Evolutionary conservation across 2,888 invertebrate genomes (phyloP).

Genomic region (Drosophila subquinaria): DNA sequence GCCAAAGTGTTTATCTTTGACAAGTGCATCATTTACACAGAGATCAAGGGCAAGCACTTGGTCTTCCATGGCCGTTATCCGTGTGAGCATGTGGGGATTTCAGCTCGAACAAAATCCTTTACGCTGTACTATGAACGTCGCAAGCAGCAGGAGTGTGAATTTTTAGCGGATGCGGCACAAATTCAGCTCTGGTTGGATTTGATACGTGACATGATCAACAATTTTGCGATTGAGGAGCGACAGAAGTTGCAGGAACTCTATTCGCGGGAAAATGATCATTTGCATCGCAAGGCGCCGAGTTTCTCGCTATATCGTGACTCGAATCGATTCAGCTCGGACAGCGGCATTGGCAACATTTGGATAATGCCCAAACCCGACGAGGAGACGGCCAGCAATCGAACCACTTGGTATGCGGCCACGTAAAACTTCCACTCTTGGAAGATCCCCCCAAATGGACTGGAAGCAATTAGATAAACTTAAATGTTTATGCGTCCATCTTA

Average conservation of each 20-base stretch:
- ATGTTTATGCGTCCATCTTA: background rate
- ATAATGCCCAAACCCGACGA: slow-evolving; percentile 80
- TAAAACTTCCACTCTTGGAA: slow-evolving; percentile 25
- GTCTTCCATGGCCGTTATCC: slow-evolving; percentile 85
- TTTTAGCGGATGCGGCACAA: slow-evolving; percentile 76
- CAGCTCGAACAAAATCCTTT: slow-evolving; percentile 80
- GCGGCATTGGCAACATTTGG: slow-evolving; percentile 85
- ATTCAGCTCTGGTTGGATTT: slow-evolving; percentile 83
- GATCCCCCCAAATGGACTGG: background rate
- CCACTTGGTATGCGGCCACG: slow-evolving; percentile 84
- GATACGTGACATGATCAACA: slow-evolving; percentile 83
- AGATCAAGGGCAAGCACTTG: slow-evolving; percentile 83
- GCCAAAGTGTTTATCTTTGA: slow-evolving; percentile 85
- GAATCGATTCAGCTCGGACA: slow-evolving; percentile 85
- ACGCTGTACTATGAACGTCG: slow-evolving; percentile 84
- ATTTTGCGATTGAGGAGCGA: slow-evolving; percentile 82
- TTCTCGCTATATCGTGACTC: slow-evolving; percentile 83
- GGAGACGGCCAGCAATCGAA: slow-evolving; percentile 72
- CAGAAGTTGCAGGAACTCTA: slow-evolving; percentile 82
- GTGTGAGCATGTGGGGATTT: slow-evolving; percentile 83
- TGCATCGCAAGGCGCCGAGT: slow-evolving; percentile 82
- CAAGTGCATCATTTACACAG: slow-evolving; percentile 85
- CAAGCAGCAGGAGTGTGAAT: slow-evolving; percentile 85
- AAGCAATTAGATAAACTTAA: background rate
- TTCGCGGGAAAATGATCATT: slow-evolving; percentile 79